Percentiles rank a stretch among this genome's conserved stretches.
These are phyloP conservation scores for Pterostichus niger DNA, from an alignment of 2,888 invertebrate genomes.

Conservation along the genomic window DNA sequence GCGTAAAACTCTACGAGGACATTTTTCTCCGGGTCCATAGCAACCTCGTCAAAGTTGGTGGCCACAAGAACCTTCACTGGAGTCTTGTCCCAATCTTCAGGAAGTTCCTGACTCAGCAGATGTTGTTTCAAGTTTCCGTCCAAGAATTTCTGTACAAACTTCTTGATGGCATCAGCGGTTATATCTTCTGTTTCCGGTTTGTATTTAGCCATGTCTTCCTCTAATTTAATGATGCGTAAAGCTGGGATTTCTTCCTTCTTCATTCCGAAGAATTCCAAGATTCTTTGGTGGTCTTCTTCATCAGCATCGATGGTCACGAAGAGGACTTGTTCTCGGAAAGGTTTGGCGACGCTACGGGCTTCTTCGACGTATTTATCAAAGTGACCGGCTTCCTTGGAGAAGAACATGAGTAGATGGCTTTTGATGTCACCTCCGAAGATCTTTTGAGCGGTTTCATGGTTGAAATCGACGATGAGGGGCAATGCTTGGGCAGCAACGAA, in stretches of 20 bases:
- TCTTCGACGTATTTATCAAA: slow-evolving; percentile 88
- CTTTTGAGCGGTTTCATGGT: slow-evolving; percentile 97
- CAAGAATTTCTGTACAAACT: slow-evolving; percentile 93
- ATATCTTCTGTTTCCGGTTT: slow-evolving; percentile 91
- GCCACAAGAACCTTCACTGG: slow-evolving; percentile 96
- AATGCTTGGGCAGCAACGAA: slow-evolving; percentile 92
- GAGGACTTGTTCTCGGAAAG: slow-evolving; percentile 94
- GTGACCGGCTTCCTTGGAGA: slow-evolving; percentile 93
- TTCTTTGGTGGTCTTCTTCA: slow-evolving; percentile 97
- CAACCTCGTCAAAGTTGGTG: slow-evolving; percentile 97
- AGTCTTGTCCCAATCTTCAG: slow-evolving; percentile 97
- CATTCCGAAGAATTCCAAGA: slow-evolving; percentile 99
- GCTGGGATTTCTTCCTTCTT: slow-evolving; percentile 95
- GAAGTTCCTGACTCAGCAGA: slow-evolving; percentile 94
- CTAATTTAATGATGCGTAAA: slow-evolving; percentile 94
- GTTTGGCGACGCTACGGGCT: slow-evolving; percentile 91
- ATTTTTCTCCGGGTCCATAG: slow-evolving; percentile 90
- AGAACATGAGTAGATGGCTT: slow-evolving; percentile 96
- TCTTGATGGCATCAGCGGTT: slow-evolving; percentile 83
- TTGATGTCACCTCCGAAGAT: slow-evolving; percentile 99
- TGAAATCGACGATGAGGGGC: slow-evolving; percentile 96
- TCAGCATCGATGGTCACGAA: slow-evolving; percentile 97
- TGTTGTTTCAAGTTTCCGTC: slow-evolving; percentile 97
- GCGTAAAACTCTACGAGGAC: slow-evolving; percentile 99
- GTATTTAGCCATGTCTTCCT: slow-evolving; percentile 98